Conservation (phyloP, 2,888 invertebrate species). For the Dolomedes plantarius region DNA sequence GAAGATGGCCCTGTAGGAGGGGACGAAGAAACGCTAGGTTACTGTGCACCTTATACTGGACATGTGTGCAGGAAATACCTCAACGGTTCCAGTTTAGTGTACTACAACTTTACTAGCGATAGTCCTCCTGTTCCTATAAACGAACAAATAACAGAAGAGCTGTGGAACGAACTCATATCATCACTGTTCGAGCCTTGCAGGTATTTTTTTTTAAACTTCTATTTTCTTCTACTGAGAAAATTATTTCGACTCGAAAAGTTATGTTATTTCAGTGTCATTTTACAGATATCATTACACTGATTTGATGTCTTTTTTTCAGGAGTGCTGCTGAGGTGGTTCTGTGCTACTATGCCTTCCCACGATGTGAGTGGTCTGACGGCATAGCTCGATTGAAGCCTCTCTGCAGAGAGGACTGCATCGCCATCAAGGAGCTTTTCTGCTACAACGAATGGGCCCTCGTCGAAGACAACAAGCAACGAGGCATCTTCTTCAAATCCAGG, state of each 20-base stretch:
- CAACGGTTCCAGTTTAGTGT: constrained; percentile 82
- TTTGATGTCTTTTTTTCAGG: constrained; percentile 82
- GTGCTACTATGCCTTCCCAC: constrained; percentile 94
- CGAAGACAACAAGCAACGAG: constrained; percentile 88
- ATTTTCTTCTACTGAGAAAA: neutral
- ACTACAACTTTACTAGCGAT: constrained; percentile 84
- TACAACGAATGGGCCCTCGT: constrained; percentile 94
- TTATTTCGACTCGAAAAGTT: too few species aligned
- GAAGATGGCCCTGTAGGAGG: constrained; percentile 38
- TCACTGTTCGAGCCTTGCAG: constrained; percentile 87
- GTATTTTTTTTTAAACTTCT: constrained; percentile 24
- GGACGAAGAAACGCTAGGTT: constrained; percentile 78
- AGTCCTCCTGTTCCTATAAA: constrained; percentile 85
- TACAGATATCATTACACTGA: too few species aligned
- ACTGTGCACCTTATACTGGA: constrained; percentile 92
- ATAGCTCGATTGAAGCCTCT: constrained; percentile 85
- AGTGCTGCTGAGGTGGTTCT: constrained; percentile 92
- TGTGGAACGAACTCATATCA: constrained; percentile 91
- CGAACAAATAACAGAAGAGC: constrained; percentile 87
- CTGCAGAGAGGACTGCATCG: constrained; percentile 93
- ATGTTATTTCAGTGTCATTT: too few species aligned
- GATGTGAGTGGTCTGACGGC: constrained; percentile 82
- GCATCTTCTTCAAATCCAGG: constrained; percentile 86
- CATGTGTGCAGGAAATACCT: constrained; percentile 82
- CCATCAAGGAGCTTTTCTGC: constrained; percentile 92